phyloP scores from a whole-genome alignment of 1,140 invertebrate genomes.

The Drosophila setifemur region DNA sequence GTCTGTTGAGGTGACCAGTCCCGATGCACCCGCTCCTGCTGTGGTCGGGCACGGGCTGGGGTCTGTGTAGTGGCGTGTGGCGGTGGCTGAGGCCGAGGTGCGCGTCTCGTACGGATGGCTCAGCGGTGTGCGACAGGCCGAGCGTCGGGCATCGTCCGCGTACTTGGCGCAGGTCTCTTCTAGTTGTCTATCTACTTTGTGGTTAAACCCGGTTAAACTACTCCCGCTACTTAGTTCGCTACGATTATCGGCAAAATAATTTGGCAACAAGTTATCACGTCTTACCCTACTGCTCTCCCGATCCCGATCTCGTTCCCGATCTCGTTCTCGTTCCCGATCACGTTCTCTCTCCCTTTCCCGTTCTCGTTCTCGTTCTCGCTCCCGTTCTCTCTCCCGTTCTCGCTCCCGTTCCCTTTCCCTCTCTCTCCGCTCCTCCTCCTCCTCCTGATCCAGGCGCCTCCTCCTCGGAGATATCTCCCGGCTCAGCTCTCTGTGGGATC shows the following conservation, averaged over 20 bases:
- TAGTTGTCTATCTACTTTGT: conserved; percentile 83
- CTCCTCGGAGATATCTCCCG: conserved; percentile 67
- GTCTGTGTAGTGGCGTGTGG: conserved; percentile 21
- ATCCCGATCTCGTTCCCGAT: conserved; percentile 61
- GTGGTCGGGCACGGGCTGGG: conserved; percentile 9
- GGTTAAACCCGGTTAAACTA: conserved; percentile 82
- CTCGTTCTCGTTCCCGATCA: no score
- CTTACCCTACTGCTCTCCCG: conserved; percentile 82
- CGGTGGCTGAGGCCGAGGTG: conserved; percentile 35
- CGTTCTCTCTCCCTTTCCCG: no score
- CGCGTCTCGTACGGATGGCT: conserved; percentile 68
- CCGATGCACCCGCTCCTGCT: conserved; percentile 10
- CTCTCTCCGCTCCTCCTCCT: conserved; percentile 10
- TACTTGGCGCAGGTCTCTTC: conserved; percentile 77
- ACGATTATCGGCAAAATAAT: conserved; percentile 78
- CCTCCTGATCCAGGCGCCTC: conserved; percentile 29
- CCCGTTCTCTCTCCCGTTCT: no score
- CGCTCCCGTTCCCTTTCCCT: no score
- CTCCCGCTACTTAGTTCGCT: conserved; percentile 73
- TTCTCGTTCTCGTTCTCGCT: no score
- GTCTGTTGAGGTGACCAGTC: neutral
- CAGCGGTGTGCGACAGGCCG: conserved; percentile 67
- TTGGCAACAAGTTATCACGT: conserved; percentile 82
- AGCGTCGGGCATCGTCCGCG: conserved; percentile 71
- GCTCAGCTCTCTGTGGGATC: conserved; percentile 71